These are phyloP conservation scores for Ephydatia muelleri DNA, from an alignment of 37 sponge, comb jelly and placozoan species.

Conservation along the genomic window DNA sequence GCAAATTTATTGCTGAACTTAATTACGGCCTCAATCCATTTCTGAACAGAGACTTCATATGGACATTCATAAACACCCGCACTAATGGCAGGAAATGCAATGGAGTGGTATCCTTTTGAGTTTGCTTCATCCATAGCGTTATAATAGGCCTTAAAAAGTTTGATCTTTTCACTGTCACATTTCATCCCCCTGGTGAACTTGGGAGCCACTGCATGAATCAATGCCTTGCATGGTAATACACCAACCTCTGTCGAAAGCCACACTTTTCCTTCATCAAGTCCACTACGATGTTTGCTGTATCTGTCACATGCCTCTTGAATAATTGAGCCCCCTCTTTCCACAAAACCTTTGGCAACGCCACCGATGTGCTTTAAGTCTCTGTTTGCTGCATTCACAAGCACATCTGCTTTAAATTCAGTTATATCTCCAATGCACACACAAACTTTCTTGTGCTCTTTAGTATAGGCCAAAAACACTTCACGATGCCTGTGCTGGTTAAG, in stretches of 20 bases:
- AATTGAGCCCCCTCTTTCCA: constrained; percentile 58
- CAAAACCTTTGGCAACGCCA: constrained; percentile 57
- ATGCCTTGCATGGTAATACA: constrained; percentile 51
- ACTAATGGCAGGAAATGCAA: constrained; percentile 74
- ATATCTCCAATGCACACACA: constrained; percentile 56
- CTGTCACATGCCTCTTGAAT: constrained; percentile 47
- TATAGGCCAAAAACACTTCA: background rate
- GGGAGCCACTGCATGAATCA: constrained; percentile 75
- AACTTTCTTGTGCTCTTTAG: constrained; percentile 21
- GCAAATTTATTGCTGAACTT: background rate
- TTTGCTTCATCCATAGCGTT: constrained; percentile 14
- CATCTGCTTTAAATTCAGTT: constrained; percentile 64
- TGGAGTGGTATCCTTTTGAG: constrained; percentile 12
- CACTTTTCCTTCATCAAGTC: constrained; percentile 49
- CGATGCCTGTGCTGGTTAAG: background rate
- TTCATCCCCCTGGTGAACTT: constrained; percentile 20
- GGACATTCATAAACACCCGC: constrained; percentile 72
- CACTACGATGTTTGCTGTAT: constrained; percentile 18
- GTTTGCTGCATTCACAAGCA: constrained; percentile 83
- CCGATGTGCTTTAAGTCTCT: constrained; percentile 54
- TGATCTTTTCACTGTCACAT: constrained; percentile 13
- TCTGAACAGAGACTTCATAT: constrained; percentile 39
- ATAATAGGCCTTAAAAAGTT: constrained; percentile 16
- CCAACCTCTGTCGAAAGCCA: constrained; percentile 49
- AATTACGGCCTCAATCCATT: constrained; percentile 26